Percentiles rank a stretch among this genome's conserved stretches.
Conservation (phyloP, 2,888 invertebrate species). For the Zygogramma bicolorata region DNA sequence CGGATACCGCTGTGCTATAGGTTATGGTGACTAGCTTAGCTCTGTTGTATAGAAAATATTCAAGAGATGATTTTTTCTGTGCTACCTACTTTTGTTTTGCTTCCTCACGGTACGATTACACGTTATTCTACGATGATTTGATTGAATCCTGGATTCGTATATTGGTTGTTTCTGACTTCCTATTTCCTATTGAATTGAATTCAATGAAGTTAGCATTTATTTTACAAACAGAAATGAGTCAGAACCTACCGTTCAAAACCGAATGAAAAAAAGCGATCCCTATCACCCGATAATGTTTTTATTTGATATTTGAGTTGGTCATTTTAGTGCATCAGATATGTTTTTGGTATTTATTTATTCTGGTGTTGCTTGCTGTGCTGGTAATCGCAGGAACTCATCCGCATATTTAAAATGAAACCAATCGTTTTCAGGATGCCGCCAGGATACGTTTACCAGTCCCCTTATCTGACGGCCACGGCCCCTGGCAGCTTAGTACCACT, state of each 20-base stretch:
- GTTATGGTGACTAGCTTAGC: neutral
- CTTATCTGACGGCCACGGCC: slow-evolving; percentile 75
- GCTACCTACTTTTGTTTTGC: neutral
- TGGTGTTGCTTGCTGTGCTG: slow-evolving; percentile 65
- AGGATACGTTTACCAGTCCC: slow-evolving; percentile 83
- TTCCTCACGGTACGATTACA: neutral
- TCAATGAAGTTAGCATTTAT: neutral
- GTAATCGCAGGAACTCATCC: neutral
- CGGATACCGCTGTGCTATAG: neutral
- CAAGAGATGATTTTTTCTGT: neutral
- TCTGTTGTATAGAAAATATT: neutral
- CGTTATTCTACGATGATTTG: neutral
- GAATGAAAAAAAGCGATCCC: neutral
- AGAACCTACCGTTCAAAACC: neutral
- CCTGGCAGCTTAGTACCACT: slow-evolving; percentile 77
- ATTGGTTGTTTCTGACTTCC: neutral
- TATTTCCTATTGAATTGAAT: neutral
- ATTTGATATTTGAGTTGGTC: slow-evolving; percentile 42
- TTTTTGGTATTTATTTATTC: slow-evolving; percentile 58
- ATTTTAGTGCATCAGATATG: slow-evolving; percentile 55
- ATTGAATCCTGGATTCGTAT: neutral
- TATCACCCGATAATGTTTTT: slow-evolving; percentile 26
- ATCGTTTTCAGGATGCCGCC: slow-evolving; percentile 75
- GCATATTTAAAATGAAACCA: slow-evolving; percentile 9
- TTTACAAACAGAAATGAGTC: neutral